phyloP scores from a whole-genome alignment of 2,888 invertebrate genomes.

The Drosophila greeni region DNA sequence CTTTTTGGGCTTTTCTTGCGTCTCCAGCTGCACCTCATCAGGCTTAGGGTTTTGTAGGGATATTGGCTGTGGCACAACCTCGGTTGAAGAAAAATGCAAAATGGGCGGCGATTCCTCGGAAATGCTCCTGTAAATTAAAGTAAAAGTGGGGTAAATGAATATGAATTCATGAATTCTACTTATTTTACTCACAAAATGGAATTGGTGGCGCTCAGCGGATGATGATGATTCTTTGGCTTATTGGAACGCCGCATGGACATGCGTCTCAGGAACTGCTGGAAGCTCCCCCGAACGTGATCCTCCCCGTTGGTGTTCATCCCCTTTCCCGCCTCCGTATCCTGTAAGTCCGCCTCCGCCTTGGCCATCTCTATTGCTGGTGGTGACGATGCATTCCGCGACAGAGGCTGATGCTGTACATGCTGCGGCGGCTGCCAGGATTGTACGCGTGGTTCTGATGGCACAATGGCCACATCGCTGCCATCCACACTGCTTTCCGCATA shows the following conservation, averaged over 20 bases:
- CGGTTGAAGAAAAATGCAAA: slow-evolving; percentile 62
- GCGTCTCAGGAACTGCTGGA: slow-evolving; percentile 77
- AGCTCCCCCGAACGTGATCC: slow-evolving; percentile 65
- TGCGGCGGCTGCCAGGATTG: slow-evolving; percentile 77
- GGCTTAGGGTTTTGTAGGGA: slow-evolving; percentile 47
- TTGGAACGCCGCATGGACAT: slow-evolving; percentile 78
- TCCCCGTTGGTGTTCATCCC: not conserved
- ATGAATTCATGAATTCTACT: not conserved
- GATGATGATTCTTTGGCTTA: slow-evolving; percentile 68
- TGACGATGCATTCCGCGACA: slow-evolving; percentile 80
- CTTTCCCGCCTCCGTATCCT: not conserved
- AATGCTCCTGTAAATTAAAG: slow-evolving; percentile 64
- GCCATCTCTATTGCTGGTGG: slow-evolving; percentile 76
- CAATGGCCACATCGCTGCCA: slow-evolving; percentile 43
- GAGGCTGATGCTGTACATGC: slow-evolving; percentile 74
- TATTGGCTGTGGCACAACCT: slow-evolving; percentile 58
- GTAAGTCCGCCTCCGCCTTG: not conserved
- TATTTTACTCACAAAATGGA: slow-evolving; percentile 77
- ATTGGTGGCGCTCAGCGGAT: slow-evolving; percentile 74
- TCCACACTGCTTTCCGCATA: slow-evolving; percentile 64
- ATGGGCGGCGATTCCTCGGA: slow-evolving; percentile 68
- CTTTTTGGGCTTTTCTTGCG: slow-evolving; percentile 48
- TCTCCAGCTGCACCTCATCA: slow-evolving; percentile 4
- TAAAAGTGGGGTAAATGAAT: not conserved
- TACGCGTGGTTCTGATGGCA: slow-evolving; percentile 56